Percentiles rank a stretch among this genome's conserved stretches.
phyloP scores from a whole-genome alignment of 2,113 vertebrate species.

The Myanophis thanlyinensis region DNA sequence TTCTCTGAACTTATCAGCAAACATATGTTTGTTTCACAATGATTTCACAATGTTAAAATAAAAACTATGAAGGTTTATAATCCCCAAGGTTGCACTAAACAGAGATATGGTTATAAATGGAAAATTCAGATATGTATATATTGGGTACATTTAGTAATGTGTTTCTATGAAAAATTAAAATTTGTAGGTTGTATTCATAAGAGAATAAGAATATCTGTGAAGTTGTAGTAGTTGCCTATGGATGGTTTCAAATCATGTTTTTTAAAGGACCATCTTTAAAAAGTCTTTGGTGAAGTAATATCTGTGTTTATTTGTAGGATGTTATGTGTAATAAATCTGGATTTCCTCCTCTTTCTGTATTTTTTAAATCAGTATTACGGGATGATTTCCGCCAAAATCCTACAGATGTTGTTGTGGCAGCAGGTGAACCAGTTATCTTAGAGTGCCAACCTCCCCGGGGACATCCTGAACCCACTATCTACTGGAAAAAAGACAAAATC shows the following conservation, averaged over 20 bases:
- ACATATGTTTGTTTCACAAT: not conserved
- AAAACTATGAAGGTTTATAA: conserved; percentile 4
- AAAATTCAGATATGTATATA: conserved; percentile 19
- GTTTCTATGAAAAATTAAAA: not conserved
- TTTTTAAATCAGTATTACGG: conserved; percentile 79
- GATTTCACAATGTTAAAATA: not conserved
- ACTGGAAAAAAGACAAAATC: conserved; percentile 98
- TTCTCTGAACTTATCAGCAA: not conserved
- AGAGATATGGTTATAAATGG: conserved; percentile 38
- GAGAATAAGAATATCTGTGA: not conserved
- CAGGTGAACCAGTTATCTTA: conserved; percentile 93
- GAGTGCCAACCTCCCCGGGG: conserved; percentile 96
- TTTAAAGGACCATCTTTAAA: not conserved
- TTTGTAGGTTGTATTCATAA: not conserved
- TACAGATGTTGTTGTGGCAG: conserved; percentile 93
- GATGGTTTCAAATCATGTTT: not conserved
- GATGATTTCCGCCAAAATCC: conserved; percentile 99
- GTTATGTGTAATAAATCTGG: not conserved
- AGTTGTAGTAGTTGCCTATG: not conserved
- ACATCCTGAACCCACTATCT: conserved; percentile 96
- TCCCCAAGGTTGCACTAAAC: conserved; percentile 26
- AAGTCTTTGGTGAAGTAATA: not conserved
- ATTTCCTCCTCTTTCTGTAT: not conserved
- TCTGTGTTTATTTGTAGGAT: not conserved
- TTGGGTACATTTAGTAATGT: conserved; percentile 27